phyloP scores from a whole-genome alignment of 2,888 invertebrate genomes.

The Rhaphigaster nebulosa region DNA sequence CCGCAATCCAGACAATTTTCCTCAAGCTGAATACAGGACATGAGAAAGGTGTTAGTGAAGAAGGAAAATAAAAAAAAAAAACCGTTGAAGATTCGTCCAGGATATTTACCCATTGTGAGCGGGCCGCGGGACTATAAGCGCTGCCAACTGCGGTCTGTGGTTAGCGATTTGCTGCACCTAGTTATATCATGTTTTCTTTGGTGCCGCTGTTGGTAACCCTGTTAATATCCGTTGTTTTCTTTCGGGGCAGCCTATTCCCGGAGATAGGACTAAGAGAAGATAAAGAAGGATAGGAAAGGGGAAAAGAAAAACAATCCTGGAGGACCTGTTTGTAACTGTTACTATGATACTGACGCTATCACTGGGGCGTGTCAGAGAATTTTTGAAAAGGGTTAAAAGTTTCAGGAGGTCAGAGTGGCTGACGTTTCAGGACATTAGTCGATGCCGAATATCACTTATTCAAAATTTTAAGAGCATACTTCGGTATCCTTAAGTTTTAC shows the following conservation, averaged over 20 bases:
- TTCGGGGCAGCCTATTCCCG: background rate
- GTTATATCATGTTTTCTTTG: background rate
- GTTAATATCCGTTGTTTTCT: background rate
- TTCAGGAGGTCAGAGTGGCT: background rate
- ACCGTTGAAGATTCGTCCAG: constrained; percentile 10
- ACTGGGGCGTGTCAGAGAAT: background rate
- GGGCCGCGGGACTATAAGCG: background rate
- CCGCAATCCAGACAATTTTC: constrained; percentile 30
- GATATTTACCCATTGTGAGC: constrained; percentile 27
- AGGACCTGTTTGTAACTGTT: background rate
- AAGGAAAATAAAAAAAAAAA: background rate
- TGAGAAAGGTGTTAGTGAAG: background rate
- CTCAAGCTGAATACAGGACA: background rate
- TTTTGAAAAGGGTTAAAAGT: constrained; percentile 16
- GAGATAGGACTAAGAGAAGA: background rate
- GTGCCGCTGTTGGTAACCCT: background rate
- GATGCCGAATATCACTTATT: no score
- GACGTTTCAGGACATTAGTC: background rate
- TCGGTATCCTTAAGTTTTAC: no score
- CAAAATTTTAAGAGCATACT: no score
- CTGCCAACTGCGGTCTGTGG: background rate
- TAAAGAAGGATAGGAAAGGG: background rate
- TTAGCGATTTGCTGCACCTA: background rate
- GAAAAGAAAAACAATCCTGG: background rate
- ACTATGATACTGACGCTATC: no score